These are phyloP conservation scores for Trichacis sp. DNA, from an alignment of 2,888 invertebrate genomes.

Conservation along the genomic window DNA sequence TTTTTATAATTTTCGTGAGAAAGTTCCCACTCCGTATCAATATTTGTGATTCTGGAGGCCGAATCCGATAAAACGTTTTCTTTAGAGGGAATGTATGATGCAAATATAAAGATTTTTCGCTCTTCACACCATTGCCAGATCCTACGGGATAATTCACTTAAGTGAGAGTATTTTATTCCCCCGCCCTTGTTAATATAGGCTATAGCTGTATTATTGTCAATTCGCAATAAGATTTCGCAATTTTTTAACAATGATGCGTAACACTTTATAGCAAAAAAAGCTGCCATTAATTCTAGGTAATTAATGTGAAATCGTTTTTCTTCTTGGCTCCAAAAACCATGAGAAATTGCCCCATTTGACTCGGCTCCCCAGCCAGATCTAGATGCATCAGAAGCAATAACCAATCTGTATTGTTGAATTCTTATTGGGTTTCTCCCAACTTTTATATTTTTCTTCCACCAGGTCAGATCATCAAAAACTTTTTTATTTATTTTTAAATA, in stretches of 20 bases:
- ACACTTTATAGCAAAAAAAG: too few relatives aligned
- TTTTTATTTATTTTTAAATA: too few relatives aligned
- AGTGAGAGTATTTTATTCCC: not conserved
- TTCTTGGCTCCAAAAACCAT: too few relatives aligned
- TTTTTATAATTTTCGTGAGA: slow-evolving; percentile 13
- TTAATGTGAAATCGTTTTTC: too few relatives aligned
- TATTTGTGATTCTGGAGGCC: slow-evolving; percentile 2
- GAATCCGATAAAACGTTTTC: slow-evolving; percentile 10
- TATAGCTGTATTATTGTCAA: too few relatives aligned
- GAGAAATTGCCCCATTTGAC: too few relatives aligned
- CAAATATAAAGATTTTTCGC: not conserved
- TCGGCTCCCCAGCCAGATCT: slow-evolving; percentile 5
- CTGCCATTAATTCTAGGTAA: too few relatives aligned
- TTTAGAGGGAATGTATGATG: slow-evolving; percentile 13
- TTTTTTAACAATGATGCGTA: slow-evolving; percentile 1
- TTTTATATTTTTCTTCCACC: slow-evolving; percentile 6
- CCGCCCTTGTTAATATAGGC: slow-evolving; percentile 15
- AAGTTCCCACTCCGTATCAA: slow-evolving; percentile 37
- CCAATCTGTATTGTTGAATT: slow-evolving; percentile 8
- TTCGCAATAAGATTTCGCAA: too few relatives aligned
- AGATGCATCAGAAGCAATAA: slow-evolving; percentile 15
- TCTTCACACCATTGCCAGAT: slow-evolving; percentile 15
- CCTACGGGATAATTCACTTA: slow-evolving; percentile 2
- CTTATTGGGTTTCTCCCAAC: too few relatives aligned
- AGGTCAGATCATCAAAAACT: slow-evolving; percentile 3